Conservation (phyloP, 2,113 vertebrate species). For the Mirounga angustirostris region DNA sequence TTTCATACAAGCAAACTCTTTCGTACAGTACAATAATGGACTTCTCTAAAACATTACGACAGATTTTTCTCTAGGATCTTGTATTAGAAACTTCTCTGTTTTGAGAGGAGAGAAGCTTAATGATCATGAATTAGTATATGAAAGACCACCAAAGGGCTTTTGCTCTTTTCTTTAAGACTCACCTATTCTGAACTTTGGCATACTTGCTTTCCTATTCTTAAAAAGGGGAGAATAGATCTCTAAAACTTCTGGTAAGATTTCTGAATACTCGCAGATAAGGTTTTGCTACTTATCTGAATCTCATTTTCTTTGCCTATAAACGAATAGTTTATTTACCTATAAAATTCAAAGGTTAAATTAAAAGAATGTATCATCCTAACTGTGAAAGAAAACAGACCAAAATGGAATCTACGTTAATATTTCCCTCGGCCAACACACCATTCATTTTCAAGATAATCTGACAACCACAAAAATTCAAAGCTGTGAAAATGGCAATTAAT, state of each 20-base stretch:
- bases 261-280: neutral
- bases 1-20: neutral
- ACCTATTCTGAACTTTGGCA: neutral
- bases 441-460: neutral
- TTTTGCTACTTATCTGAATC: neutral
- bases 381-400: neutral
- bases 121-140: neutral
- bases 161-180: neutral
- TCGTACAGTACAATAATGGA: neutral
- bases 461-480: conserved; percentile 8
- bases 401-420: neutral
- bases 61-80: neutral
- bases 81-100: neutral
- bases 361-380: neutral
- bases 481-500: neutral
- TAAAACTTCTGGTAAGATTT: neutral
- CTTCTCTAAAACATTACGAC: neutral
- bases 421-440: neutral
- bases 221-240: neutral
- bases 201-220: conserved; percentile 8
- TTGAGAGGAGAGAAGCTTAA: neutral
- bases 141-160: neutral
- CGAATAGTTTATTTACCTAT: neutral
- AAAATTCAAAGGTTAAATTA: conserved; percentile 32
- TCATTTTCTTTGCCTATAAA: conserved; percentile 6